A percentile compares a stretch with the other conserved stretches of the same genome.
These are phyloP conservation scores for Aporophyla lueneburgensis DNA, from an alignment of 2,888 invertebrate genomes.

Conservation along the genomic window DNA sequence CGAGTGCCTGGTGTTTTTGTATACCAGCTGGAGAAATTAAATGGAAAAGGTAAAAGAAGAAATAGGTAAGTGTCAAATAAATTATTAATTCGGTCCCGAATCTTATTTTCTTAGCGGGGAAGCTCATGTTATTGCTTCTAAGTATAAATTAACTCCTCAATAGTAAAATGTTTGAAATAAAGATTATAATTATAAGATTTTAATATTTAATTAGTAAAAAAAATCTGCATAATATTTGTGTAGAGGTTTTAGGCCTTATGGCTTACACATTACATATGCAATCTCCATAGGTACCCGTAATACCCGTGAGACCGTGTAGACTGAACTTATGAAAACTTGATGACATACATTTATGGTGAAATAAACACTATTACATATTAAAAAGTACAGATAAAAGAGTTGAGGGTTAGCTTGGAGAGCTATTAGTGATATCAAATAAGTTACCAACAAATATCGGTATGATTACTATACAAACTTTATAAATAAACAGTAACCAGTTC, in stretches of 20 bases:
- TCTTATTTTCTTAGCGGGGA: too few species aligned
- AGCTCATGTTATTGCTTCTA: not conserved
- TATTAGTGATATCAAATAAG: not conserved
- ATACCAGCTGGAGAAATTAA: not conserved
- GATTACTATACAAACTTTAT: not conserved
- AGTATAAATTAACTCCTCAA: not conserved
- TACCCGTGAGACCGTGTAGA: too few species aligned
- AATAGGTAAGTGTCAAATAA: slow-evolving; percentile 9
- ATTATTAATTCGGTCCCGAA: not conserved
- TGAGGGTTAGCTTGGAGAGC: not conserved
- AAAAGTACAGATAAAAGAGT: not conserved
- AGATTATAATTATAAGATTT: not conserved
- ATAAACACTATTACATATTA: not conserved
- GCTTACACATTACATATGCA: too few species aligned
- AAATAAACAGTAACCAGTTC: not conserved
- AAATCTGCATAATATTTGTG: not conserved
- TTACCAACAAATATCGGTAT: not conserved
- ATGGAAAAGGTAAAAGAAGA: not conserved
- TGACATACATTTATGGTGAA: too few species aligned
- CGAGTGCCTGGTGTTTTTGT: not conserved
- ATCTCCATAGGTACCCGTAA: too few species aligned
- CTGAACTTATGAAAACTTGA: too few species aligned
- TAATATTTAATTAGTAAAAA: not conserved
- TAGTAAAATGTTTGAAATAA: not conserved
- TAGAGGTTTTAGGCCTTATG: too few species aligned